Evolutionary conservation across 2,113 vertebrate genomes (phyloP).

Genomic region (Desmodus rotundus): DNA sequence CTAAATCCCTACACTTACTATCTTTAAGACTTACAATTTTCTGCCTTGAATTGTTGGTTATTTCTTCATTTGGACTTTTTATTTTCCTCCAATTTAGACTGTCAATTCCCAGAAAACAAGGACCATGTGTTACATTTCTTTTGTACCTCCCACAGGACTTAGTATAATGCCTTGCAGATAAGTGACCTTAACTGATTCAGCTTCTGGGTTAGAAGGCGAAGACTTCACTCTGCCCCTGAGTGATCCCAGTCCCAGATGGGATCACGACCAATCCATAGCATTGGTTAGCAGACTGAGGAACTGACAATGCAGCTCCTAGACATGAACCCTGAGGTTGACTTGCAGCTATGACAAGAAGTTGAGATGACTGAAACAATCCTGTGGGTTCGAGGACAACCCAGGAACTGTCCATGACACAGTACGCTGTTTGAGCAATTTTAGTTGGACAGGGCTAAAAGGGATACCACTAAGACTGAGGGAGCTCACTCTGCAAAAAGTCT

Average conservation of each 20-base stretch:
- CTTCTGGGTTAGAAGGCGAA: neutral
- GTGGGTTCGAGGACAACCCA: neutral
- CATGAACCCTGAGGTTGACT: neutral
- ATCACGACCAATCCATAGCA: neutral
- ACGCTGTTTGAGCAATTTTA: neutral
- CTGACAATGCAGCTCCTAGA: neutral
- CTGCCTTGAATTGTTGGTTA: neutral
- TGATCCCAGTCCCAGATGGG: neutral
- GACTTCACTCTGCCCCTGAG: neutral
- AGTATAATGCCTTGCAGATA: neutral
- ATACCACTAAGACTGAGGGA: neutral
- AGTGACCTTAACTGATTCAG: neutral
- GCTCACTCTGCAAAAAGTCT: neutral
- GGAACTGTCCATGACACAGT: neutral
- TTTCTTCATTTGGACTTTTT: neutral
- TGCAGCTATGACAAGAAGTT: neutral
- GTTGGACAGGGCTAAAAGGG: neutral
- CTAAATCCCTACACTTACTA: neutral
- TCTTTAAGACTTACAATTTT: neutral
- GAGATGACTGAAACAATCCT: neutral
- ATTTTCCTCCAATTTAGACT: neutral
- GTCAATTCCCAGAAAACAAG: neutral
- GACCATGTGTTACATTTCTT: neutral
- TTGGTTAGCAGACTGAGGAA: neutral
- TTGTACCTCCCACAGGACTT: neutral